Evolutionary conservation across 2,113 vertebrate genomes (phyloP), one percentile per base, ranked within the genome.

Genomic region (Ia io): DNA sequence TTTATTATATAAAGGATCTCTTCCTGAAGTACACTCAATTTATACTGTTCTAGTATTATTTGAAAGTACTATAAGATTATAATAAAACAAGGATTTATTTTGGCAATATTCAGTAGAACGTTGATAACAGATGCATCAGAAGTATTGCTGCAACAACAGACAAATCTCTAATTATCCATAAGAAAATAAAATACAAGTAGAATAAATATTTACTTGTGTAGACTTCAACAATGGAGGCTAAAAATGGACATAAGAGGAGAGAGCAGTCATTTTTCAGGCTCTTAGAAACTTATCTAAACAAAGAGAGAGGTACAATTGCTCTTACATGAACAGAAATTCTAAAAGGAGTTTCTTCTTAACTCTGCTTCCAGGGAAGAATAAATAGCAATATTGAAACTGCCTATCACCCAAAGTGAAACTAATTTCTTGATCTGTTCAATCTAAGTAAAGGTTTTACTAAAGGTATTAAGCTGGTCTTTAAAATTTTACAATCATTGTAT

Each of bases 301-400:
- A 91, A 96, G 61, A 80, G 59, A 65, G 69, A 65, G 25, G 42
- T 85, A 17, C 14, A 93, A 32, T 77, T 91, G 35, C 91, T 94
- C 35, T 32, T 47, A 88, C 37, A 44, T 63, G 53, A 93, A 83
- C 0, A 85, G 47, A 95, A 74, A 96, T 82, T 90, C 35, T 69
- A 35, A 92, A 95, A 84, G 49, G n/a, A 90, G 35, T 83, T 95
- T 90, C 18, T 49, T 87, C 28, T 67, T 82, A 7, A 90, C 65
- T 90, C 69, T 87, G 37, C 42, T 88, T 92, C 84, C 77, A 13
- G 5, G 22, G 10, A 95, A 84, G 17, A 86, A 82, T 71, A 93
- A 94, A 92, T 9, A 88, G 28, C 37, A 93, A n/a, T 74, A 63
- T 51, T 91, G 63, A 93, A 93, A 93, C 12, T 95, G 32, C 28